Evolutionary conservation across 2,888 invertebrate genomes (phyloP).

Genomic region (Phaonia tiefii): DNA sequence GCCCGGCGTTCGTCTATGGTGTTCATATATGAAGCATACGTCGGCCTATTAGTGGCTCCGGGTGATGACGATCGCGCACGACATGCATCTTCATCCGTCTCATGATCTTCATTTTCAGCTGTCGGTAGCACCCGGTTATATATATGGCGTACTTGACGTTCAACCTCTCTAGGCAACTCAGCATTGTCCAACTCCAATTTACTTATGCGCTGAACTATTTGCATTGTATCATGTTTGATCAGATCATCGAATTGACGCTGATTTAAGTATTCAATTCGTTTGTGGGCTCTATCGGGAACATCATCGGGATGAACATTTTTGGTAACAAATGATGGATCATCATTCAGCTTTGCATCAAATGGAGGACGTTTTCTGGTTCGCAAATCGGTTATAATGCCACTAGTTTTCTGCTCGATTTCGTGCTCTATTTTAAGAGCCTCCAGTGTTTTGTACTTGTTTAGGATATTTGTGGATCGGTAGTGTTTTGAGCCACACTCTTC

Average conservation of each 20-base stretch:
- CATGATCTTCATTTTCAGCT: neutral
- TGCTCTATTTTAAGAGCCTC: constrained; percentile 3
- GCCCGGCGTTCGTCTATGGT: neutral
- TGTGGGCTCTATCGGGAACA: neutral
- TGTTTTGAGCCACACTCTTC: constrained; percentile 16
- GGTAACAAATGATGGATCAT: constrained; percentile 5
- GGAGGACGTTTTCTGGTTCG: neutral
- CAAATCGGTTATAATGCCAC: constrained; percentile 3
- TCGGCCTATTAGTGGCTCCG: neutral
- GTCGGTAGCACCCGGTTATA: neutral
- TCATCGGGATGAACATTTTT: constrained; percentile 10
- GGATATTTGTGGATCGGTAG: constrained; percentile 1
- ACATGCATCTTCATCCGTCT: too few species aligned
- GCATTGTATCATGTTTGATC: constrained; percentile 17
- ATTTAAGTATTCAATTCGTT: constrained; percentile 17
- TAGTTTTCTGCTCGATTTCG: neutral
- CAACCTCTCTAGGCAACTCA: constrained; percentile 1
- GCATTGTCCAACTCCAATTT: constrained; percentile 9
- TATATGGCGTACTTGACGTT: constrained; percentile 14
- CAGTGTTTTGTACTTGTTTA: constrained; percentile 3
- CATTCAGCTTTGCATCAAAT: neutral
- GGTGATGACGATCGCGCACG: neutral
- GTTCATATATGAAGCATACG: constrained; percentile 1
- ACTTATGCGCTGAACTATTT: constrained; percentile 15
- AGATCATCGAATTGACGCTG: constrained; percentile 23